A percentile compares a stretch with the other conserved stretches of the same genome.
Evolutionary conservation across 2,113 vertebrate genomes (phyloP).

Genomic region (Ceyx cyanopectus): DNA sequence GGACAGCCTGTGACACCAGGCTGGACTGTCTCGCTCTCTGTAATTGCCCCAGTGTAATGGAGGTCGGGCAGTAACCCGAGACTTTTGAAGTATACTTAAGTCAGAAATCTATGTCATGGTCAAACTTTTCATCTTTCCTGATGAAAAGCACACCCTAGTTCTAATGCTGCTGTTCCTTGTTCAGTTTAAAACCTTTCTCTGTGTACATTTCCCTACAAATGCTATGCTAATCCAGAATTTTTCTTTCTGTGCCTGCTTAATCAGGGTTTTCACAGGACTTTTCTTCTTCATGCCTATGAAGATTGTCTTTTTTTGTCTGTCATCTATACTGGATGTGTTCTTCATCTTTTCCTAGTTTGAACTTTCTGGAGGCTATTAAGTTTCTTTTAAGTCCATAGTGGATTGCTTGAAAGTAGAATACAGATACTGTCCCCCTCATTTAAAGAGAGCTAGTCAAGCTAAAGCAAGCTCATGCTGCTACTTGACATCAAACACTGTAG

Average conservation of each 20-base stretch:
- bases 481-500: not conserved
- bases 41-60: rapidly evolving
- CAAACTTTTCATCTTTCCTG: not conserved
- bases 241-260: not conserved
- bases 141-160: no score
- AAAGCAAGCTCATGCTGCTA: not conserved
- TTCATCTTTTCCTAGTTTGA: not conserved
- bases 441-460: not conserved
- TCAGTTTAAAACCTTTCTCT: rapidly evolving
- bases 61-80: not conserved
- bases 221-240: not conserved
- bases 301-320: not conserved
- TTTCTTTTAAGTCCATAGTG: not conserved
- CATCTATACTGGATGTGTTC: rapidly evolving
- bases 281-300: not conserved
- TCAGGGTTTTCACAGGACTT: not conserved
- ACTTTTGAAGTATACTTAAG: not conserved
- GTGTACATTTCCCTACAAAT: not conserved
- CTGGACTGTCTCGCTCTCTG: not conserved
- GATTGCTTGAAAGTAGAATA: not conserved
- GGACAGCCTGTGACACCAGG: rapidly evolving
- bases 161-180: not conserved
- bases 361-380: not conserved
- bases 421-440: not conserved
- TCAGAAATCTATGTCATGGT: not conserved